Evolutionary conservation across 2,888 invertebrate species (phyloP).

Genomic region (Heliconius hortense): DNA sequence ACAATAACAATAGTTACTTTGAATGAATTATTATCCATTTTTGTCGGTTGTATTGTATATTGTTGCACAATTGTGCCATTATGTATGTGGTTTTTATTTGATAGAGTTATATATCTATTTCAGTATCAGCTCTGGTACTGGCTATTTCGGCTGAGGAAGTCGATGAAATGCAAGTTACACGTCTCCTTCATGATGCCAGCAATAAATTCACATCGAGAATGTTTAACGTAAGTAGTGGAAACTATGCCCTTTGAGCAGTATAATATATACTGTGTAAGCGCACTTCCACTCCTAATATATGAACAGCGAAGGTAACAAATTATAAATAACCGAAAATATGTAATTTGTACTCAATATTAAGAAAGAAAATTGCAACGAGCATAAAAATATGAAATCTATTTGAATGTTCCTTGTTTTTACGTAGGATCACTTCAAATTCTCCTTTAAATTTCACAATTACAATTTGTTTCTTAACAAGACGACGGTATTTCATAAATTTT

Average conservation of each 20-base stretch:
- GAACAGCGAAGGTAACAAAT: too few species aligned
- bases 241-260: background rate
- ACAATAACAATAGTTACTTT: background rate
- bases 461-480: too few species aligned
- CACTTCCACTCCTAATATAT: too few species aligned
- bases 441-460: too few species aligned
- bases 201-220: slow-evolving; percentile 60
- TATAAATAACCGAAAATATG: too few species aligned
- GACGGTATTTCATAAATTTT: too few species aligned
- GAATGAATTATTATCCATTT: background rate
- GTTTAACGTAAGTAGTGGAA: slow-evolving; percentile 57
- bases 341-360: too few species aligned
- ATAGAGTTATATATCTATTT: slow-evolving; percentile 19
- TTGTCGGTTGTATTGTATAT: background rate
- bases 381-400: too few species aligned
- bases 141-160: slow-evolving; percentile 48
- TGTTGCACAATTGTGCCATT: background rate
- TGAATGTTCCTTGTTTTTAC: too few species aligned
- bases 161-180: slow-evolving; percentile 41
- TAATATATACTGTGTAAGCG: background rate
- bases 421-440: too few species aligned
- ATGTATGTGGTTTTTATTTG: background rate
- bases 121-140: slow-evolving; percentile 48
- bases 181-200: slow-evolving; percentile 51
- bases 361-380: too few species aligned